Percentiles rank a stretch among this genome's conserved stretches.
Conservation (phyloP, 2,113 vertebrate species). For the Cyprinodon variegatus region DNA sequence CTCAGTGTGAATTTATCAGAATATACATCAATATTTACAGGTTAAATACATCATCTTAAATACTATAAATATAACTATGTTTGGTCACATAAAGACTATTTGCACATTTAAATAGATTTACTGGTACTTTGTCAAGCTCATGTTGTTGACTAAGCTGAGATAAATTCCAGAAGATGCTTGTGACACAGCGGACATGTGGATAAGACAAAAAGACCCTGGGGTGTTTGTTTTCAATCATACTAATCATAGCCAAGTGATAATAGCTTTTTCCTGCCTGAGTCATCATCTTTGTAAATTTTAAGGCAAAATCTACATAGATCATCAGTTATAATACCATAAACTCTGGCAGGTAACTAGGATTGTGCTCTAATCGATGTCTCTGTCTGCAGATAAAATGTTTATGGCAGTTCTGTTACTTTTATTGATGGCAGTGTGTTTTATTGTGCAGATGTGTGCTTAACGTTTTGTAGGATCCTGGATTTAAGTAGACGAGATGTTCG, state of each 20-base stretch:
- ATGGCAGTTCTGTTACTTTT: conserved; percentile 3
- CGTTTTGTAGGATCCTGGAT: background rate
- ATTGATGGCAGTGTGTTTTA: conserved; percentile 17
- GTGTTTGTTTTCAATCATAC: conserved; percentile 30
- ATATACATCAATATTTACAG: conserved; percentile 94
- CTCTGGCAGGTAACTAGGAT: background rate
- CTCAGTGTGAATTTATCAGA: conserved; percentile 86
- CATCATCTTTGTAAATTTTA: conserved; percentile 1
- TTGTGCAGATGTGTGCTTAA: conserved; percentile 12
- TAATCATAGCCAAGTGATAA: background rate
- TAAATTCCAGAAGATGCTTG: conserved; percentile 38
- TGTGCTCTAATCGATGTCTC: conserved; percentile 31
- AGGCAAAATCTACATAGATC: background rate
- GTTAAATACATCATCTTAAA: conserved; percentile 86
- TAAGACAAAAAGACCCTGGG: conserved; percentile 68
- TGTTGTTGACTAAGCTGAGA: conserved; percentile 36
- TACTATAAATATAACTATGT: conserved; percentile 83
- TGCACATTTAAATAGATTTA: conserved; percentile 70
- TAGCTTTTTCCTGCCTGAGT: background rate
- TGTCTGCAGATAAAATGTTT: background rate
- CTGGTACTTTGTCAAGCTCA: conserved; percentile 46
- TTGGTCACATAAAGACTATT: conserved; percentile 77
- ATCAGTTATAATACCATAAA: background rate
- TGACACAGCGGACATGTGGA: conserved; percentile 46
- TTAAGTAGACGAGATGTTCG: background rate